Evolutionary conservation across 2,888 invertebrate genomes (phyloP), one percentile per base, ranked within the genome.

Genomic region (Lasioglossum zephyrum): DNA sequence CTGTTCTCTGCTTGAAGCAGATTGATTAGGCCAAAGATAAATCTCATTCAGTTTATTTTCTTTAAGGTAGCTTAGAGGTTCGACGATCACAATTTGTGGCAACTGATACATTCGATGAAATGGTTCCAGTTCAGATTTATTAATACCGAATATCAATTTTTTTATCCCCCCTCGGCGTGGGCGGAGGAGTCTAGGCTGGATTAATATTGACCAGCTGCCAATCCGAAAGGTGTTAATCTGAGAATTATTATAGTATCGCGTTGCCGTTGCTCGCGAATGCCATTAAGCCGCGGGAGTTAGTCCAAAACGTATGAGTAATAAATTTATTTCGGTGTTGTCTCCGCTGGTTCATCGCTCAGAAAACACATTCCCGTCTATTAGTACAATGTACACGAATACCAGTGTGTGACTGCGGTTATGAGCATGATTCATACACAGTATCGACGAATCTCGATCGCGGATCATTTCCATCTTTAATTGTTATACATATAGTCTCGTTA

Each of bases 261-360:
- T 86, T 80, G 86, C 86, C 47, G 66, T 78, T 77, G 69, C 49
- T 26, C 74, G 79, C 69, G 81, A 53, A 73, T 78, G 83, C 77
- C 80, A 80, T 78, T 78, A 87, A 36, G 60, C 36, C 31, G 63
- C 81, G 87, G 87, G 87, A 87, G 69, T 81, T 76, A 73, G 84
- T 87, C 87, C 87, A 87, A 87, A 75, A 76, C 22, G 75, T 63
- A 76, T 87, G 87, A 87, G 87, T 87, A 87, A 87, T 77, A 80
- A 87, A 87, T 87, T 87, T 87, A 87, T 87, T 87, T 87, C 81
- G 57, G 87, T 73, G 63, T 83, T 77, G 83, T 73, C 81, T 79
- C 79, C 84, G 77, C 77, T 82, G 83, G 83, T 87, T 87, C 83
- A 87, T 87, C 87, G 87, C 87, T 87, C 87, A 87, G 87, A 83